phyloP scores from a whole-genome alignment of 2,888 invertebrate species.

The Halictus ligatus region DNA sequence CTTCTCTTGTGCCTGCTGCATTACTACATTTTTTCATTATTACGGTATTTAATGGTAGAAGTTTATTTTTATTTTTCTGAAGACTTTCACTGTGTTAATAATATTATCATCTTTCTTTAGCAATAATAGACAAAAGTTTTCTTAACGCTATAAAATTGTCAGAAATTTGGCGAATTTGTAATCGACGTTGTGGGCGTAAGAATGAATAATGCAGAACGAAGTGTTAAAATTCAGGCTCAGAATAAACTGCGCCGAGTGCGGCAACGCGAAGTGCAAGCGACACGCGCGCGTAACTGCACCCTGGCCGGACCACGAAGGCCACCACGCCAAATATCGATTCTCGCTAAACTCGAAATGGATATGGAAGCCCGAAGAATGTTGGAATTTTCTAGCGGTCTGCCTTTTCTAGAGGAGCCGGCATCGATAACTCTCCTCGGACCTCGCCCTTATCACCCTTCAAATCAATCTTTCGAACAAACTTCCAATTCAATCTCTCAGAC shows the following conservation, averaged over 20 bases:
- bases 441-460: conserved; percentile 12
- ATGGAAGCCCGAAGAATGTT: conserved; percentile 82
- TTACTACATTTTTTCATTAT: too few relatives aligned
- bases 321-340: conserved; percentile 80
- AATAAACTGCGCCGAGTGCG: conserved; percentile 16
- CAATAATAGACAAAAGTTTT: too few relatives aligned
- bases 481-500: not conserved
- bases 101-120: not conserved
- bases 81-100: not conserved
- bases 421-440: conserved; percentile 44
- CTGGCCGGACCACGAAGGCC: conserved; percentile 67
- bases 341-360: conserved; percentile 82
- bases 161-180: not conserved
- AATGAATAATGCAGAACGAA: not conserved
- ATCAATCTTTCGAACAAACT: not conserved
- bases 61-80: not conserved
- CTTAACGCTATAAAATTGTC: not conserved
- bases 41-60: not conserved
- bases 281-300: conserved; percentile 61
- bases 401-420: conserved; percentile 25
- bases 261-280: conserved; percentile 38
- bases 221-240: conserved; percentile 2
- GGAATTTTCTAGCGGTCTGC: conserved; percentile 79
- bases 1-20: too few relatives aligned
- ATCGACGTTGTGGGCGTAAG: not conserved